phyloP scores from a whole-genome alignment of 2,888 invertebrate genomes.

The Idaea aversata region DNA sequence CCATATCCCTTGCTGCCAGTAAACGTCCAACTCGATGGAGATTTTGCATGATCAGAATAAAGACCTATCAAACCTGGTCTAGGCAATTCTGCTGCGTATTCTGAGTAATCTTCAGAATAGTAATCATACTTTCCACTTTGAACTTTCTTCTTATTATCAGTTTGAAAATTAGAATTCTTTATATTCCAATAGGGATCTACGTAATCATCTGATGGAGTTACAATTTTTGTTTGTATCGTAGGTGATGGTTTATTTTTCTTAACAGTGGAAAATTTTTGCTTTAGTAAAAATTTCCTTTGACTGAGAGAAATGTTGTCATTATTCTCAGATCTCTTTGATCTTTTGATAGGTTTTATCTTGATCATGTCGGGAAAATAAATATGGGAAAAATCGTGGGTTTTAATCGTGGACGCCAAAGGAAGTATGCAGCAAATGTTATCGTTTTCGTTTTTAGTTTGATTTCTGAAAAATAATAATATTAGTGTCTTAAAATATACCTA shows the following conservation, averaged over 20 bases:
- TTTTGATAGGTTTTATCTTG: slow-evolving; percentile 9
- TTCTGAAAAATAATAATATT: slow-evolving; percentile 26
- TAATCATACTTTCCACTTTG: slow-evolving; percentile 39
- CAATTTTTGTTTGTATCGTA: slow-evolving; percentile 38
- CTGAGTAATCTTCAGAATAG: slow-evolving; percentile 44
- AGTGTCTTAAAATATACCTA: slow-evolving; percentile 1
- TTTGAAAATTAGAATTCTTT: slow-evolving; percentile 50
- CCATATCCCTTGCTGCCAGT: slow-evolving; percentile 32
- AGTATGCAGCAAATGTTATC: slow-evolving; percentile 50
- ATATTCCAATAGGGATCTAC: slow-evolving; percentile 71
- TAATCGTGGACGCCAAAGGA: slow-evolving; percentile 31
- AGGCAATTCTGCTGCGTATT: slow-evolving; percentile 61
- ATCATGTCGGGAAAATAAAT: slow-evolving; percentile 38
- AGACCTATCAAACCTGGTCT: slow-evolving; percentile 63
- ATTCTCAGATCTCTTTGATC: slow-evolving; percentile 34
- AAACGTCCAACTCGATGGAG: slow-evolving; percentile 42
- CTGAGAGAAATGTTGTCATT: slow-evolving; percentile 38
- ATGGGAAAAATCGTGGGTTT: slow-evolving; percentile 23
- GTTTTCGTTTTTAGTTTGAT: slow-evolving; percentile 12
- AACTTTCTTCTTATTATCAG: slow-evolving; percentile 24
- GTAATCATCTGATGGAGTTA: slow-evolving; percentile 47
- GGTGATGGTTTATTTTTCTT: slow-evolving; percentile 32
- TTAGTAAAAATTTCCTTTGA: slow-evolving; percentile 55
- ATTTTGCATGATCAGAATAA: slow-evolving; percentile 56
- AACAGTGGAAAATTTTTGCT: slow-evolving; percentile 38